These are phyloP conservation scores for Progne subis DNA, from an alignment of 2,113 vertebrate genomes.

Conservation along the genomic window DNA sequence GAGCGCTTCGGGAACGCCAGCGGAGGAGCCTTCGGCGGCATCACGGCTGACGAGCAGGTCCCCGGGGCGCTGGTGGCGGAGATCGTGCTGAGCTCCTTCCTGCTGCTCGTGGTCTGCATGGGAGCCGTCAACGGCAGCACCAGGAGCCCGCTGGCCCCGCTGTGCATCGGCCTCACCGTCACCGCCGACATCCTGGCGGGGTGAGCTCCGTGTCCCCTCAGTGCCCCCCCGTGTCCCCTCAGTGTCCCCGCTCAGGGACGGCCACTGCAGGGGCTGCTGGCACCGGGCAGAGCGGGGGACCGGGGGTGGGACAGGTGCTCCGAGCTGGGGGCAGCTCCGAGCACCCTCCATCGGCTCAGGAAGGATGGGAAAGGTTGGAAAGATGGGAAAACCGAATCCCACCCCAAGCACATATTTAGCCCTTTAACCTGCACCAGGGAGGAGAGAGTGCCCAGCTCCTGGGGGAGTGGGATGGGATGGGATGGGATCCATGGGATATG, in stretches of 20 bases:
- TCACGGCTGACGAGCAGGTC: constrained; percentile 10
- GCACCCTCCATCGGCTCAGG: not conserved
- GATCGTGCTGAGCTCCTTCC: constrained; percentile 76
- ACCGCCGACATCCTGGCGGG: constrained; percentile 79
- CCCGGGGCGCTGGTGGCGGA: constrained; percentile 59
- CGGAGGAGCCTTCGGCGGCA: constrained; percentile 75
- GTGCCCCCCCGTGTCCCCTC: no score
- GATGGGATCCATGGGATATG: not conserved
- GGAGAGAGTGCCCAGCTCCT: accelerated
- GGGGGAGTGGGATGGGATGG: not conserved
- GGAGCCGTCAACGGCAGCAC: constrained; percentile 77
- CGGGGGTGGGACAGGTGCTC: no score
- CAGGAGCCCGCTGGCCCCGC: constrained; percentile 61
- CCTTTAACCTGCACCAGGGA: not conserved
- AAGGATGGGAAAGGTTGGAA: no score
- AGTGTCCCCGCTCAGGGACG: no score
- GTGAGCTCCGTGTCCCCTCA: constrained; percentile 65
- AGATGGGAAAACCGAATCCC: not conserved
- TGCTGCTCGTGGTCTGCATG: constrained; percentile 81
- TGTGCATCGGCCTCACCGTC: constrained; percentile 82
- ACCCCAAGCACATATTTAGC: not conserved
- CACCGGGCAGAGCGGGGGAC: no score
- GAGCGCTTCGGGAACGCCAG: constrained; percentile 19
- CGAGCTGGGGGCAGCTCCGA: not conserved
- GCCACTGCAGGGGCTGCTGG: no score